Evolutionary conservation across 2,888 invertebrate genomes (phyloP).

Genomic region (Gari tellinella): DNA sequence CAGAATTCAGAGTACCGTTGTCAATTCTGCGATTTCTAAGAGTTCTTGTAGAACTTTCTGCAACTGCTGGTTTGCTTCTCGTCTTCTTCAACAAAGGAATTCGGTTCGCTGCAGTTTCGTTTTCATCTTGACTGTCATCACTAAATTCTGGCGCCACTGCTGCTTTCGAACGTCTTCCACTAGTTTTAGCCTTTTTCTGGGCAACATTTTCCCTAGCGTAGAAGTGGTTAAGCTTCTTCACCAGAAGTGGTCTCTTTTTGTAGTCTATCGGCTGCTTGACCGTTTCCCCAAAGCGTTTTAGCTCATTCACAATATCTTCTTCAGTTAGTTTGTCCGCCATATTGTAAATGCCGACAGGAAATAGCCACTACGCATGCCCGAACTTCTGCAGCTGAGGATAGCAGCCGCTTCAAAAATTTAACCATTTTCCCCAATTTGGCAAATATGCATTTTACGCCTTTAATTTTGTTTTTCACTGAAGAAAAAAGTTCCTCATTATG

Average conservation of each 20-base stretch:
- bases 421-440: too few relatives aligned
- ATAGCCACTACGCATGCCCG: not conserved
- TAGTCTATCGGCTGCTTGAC: conserved; percentile 71
- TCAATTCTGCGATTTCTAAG: conserved; percentile 19
- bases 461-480: too few relatives aligned
- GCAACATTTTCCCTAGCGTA: conserved; percentile 68
- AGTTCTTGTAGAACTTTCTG: too few relatives aligned
- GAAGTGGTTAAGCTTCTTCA: conserved; percentile 78
- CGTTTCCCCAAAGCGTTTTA: conserved; percentile 73
- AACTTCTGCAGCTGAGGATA: too few relatives aligned
- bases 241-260: conserved; percentile 69
- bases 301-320: conserved; percentile 68
- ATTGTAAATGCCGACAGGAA: conserved; percentile 44
- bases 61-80: not conserved
- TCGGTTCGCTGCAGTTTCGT: conserved; percentile 28
- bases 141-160: conserved; percentile 58
- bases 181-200: conserved; percentile 41
- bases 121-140: conserved; percentile 65
- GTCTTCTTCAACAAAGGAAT: not conserved
- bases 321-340: conserved; percentile 79
- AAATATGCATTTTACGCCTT: too few relatives aligned
- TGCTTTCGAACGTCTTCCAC: conserved; percentile 39
- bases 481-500: too few relatives aligned
- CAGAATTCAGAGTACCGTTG: conserved; percentile 4
- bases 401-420: too few relatives aligned